phyloP scores from a whole-genome alignment of 2,888 invertebrate species.

The Ptilodon capucinus region DNA sequence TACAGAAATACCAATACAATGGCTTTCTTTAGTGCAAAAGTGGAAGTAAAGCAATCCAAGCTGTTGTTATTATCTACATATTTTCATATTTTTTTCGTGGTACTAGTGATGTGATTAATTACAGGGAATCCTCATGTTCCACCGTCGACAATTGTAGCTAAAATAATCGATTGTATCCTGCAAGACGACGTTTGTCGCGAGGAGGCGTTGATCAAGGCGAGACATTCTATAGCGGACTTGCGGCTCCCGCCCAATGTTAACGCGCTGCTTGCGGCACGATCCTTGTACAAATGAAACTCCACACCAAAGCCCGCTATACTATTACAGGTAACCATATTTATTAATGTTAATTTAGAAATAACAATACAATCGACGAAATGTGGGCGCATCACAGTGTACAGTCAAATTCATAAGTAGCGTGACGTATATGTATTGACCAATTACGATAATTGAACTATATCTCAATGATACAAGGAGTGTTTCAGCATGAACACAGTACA shows the following conservation, averaged over 20 bases:
- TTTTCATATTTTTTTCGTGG: not conserved
- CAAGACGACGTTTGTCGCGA: conserved; percentile 81
- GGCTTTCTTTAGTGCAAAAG: too few relatives aligned
- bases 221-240: conserved; percentile 76
- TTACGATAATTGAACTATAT: too few relatives aligned
- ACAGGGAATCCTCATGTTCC: conserved; percentile 89
- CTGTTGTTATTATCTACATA: not conserved
- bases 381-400: too few relatives aligned
- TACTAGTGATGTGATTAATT: conserved; percentile 21
- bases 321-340: not conserved
- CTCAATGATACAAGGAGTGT: too few relatives aligned
- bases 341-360: too few relatives aligned
- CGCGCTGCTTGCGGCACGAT: conserved; percentile 52
- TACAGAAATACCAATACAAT: too few relatives aligned
- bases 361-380: too few relatives aligned
- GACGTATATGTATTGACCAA: too few relatives aligned
- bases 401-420: too few relatives aligned
- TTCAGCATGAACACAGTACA: too few relatives aligned
- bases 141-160: conserved; percentile 91
- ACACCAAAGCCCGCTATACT: not conserved
- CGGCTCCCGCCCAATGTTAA: conserved; percentile 56
- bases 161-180: conserved; percentile 88
- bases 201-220: conserved; percentile 63
- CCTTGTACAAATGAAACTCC: conserved; percentile 16
- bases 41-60: not conserved